These are phyloP conservation scores for Epinephelus moara DNA, from an alignment of 2,113 vertebrate species.

Conservation along the genomic window DNA sequence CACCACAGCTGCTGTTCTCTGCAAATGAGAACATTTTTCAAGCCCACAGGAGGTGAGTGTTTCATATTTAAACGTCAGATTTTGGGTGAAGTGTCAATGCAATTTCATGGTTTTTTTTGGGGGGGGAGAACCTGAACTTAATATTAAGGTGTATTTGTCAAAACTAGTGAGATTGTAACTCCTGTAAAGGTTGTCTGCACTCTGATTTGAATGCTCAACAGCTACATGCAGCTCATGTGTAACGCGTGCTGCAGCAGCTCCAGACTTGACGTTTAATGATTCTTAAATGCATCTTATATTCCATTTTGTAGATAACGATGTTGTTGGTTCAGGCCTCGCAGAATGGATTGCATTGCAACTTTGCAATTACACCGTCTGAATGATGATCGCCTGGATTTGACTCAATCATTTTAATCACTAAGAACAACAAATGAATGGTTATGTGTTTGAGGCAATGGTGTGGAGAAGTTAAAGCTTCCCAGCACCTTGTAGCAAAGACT, in stretches of 20 bases:
- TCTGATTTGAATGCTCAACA: background rate
- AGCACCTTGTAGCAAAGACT: background rate
- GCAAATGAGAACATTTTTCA: background rate
- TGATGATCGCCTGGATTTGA: constrained; percentile 10
- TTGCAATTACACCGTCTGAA: constrained; percentile 38
- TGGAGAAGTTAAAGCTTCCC: background rate
- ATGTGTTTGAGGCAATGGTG: background rate
- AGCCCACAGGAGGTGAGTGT: constrained; percentile 15
- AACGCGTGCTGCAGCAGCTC: background rate
- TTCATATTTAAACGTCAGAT: constrained; percentile 1
- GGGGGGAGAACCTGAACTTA: background rate
- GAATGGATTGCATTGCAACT: constrained; percentile 25
- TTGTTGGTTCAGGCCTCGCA: background rate
- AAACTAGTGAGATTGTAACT: background rate
- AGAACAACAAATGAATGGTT: background rate
- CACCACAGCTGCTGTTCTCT: constrained; percentile 12
- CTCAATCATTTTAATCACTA: background rate
- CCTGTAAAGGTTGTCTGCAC: background rate
- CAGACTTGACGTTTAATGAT: background rate
- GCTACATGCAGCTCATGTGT: background rate
- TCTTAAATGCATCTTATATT: background rate
- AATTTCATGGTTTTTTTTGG: background rate
- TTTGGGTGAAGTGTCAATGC: background rate
- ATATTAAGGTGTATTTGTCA: background rate
- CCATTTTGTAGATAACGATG: constrained; percentile 22